A percentile compares a stretch with the other conserved stretches of the same genome.
phyloP scores from a whole-genome alignment of 2,797 vertebrate genomes.

The Falco berigora region DNA sequence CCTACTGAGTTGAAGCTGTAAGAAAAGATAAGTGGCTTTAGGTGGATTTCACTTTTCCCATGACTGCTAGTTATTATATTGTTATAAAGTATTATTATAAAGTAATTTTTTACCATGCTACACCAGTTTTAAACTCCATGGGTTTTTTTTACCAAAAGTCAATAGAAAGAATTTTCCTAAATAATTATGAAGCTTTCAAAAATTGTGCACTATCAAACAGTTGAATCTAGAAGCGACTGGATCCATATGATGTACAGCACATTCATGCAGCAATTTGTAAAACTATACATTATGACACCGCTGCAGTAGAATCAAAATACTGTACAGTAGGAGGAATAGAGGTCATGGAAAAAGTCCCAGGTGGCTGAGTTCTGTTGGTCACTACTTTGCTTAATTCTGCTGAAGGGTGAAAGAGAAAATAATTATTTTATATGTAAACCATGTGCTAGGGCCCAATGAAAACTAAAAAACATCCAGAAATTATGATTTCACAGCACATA shows the following conservation, averaged over 20 bases:
- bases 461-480: background rate
- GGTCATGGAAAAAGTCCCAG: background rate
- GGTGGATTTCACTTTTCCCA: background rate
- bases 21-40: background rate
- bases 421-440: background rate
- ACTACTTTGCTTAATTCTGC: background rate
- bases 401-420: background rate
- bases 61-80: background rate
- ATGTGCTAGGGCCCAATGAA: background rate
- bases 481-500: background rate
- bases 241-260: background rate
- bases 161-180: background rate
- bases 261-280: background rate
- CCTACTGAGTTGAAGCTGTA: background rate
- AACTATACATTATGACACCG: background rate
- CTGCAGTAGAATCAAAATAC: background rate
- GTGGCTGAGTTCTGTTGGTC: background rate
- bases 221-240: background rate
- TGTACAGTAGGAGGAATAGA: background rate
- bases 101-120: background rate
- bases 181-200: background rate
- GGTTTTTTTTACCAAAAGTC: background rate
- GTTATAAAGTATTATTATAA: background rate
- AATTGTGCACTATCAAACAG: background rate
- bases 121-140: background rate